phyloP scores from a whole-genome alignment of 2,888 invertebrate species.

The Acrocera orbiculus region DNA sequence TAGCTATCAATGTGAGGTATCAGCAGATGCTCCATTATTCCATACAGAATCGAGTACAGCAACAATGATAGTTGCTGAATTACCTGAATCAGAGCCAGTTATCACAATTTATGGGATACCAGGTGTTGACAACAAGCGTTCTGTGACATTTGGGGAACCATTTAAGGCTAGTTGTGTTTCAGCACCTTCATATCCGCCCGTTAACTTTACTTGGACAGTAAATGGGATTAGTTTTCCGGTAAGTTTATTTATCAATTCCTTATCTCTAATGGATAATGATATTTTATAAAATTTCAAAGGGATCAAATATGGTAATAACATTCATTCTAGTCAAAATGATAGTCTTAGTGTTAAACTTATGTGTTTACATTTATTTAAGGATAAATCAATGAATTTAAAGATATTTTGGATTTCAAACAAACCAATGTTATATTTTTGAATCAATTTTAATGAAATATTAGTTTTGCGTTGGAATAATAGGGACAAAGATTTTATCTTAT shows the following conservation, averaged over 20 bases:
- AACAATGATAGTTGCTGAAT: slow-evolving; percentile 29
- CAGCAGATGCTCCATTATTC: slow-evolving; percentile 32
- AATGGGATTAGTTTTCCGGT: slow-evolving; percentile 20
- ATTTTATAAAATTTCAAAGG: too few species aligned
- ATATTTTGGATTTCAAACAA: too few species aligned
- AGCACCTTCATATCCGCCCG: slow-evolving; percentile 28
- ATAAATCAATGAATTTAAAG: too few species aligned
- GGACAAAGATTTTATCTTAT: too few species aligned
- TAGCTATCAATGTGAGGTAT: slow-evolving; percentile 32
- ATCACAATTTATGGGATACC: slow-evolving; percentile 24
- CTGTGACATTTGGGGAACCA: slow-evolving; percentile 27
- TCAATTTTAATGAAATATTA: too few species aligned
- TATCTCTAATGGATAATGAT: not conserved
- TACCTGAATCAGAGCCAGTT: slow-evolving; percentile 28
- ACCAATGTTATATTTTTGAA: too few species aligned
- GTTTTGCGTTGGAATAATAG: too few species aligned
- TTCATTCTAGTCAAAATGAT: too few species aligned
- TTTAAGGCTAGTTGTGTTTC: slow-evolving; percentile 31
- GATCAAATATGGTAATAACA: too few species aligned
- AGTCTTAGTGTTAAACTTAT: too few species aligned
- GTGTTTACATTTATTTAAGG: too few species aligned
- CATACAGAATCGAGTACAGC: slow-evolving; percentile 31
- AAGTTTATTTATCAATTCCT: slow-evolving; percentile 3
- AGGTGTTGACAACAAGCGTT: slow-evolving; percentile 24
- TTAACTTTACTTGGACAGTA: slow-evolving; percentile 32